phyloP scores from a whole-genome alignment of 2,888 invertebrate species.

The Trachelus tabidus region DNA sequence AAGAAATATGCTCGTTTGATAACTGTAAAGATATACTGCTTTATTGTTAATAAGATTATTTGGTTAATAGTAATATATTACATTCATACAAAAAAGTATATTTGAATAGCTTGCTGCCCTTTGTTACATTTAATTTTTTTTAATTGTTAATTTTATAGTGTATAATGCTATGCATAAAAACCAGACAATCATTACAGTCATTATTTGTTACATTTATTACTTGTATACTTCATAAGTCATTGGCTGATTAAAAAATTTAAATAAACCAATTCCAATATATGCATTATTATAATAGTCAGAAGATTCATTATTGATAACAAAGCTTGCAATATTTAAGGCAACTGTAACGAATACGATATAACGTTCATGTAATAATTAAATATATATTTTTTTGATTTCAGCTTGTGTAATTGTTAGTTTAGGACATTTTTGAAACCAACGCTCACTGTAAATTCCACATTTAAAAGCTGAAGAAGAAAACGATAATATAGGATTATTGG shows the following conservation, averaged over 20 bases:
- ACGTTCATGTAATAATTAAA: not conserved
- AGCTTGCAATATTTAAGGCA: not conserved
- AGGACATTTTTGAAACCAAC: conserved; percentile 66
- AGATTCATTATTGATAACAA: not conserved
- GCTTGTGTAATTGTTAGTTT: conserved; percentile 74
- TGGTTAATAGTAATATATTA: not conserved
- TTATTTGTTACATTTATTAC: not conserved
- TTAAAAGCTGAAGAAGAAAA: conserved; percentile 56
- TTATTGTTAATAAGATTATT: not conserved
- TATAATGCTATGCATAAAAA: not conserved
- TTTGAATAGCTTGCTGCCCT: not conserved
- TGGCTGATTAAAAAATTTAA: not conserved
- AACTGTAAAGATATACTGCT: not conserved
- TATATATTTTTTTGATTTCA: conserved; percentile 66
- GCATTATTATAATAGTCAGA: not conserved
- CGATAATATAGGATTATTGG: conserved; percentile 55
- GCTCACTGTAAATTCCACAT: conserved; percentile 67
- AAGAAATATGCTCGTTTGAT: not conserved
- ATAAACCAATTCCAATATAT: not conserved
- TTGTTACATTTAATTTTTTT: not conserved
- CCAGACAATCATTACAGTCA: not conserved
- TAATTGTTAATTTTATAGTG: not conserved
- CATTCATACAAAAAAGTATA: not conserved
- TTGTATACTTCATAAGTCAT: not conserved
- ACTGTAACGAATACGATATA: not conserved